Percentiles rank a stretch among this genome's conserved stretches.
phyloP scores from a whole-genome alignment of 1,140 invertebrate species.

The Drosophila bifasciata region DNA sequence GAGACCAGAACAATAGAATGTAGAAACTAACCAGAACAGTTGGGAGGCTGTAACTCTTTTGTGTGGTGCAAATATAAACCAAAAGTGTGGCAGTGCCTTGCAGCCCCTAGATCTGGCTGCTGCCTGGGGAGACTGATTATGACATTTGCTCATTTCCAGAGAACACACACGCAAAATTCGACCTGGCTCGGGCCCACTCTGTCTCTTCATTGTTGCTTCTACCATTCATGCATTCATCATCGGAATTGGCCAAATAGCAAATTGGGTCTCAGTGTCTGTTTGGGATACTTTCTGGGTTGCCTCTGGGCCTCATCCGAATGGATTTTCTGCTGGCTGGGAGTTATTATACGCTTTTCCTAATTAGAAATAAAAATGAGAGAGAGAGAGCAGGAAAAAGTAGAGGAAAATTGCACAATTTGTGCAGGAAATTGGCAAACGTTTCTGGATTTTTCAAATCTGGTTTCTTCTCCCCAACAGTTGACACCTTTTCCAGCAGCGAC shows the following conservation, averaged over 20 bases:
- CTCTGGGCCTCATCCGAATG: conserved; percentile 22
- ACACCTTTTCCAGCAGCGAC: conserved; percentile 47
- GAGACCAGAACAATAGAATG: too few species aligned
- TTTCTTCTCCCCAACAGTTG: conserved; percentile 44
- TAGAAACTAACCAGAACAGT: too few species aligned
- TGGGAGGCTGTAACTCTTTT: too few species aligned
- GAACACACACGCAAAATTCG: conserved; percentile 18
- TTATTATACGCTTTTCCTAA: conserved; percentile 75
- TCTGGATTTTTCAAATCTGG: conserved; percentile 24
- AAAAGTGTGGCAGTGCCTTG: conserved; percentile 1
- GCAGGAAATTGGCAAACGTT: conserved; percentile 66
- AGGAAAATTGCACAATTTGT: conserved; percentile 47
- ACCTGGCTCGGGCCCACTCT: not conserved
- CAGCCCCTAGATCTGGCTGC: not conserved
- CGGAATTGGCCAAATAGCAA: conserved; percentile 49
- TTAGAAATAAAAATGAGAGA: conserved; percentile 52
- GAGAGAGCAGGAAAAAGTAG: conserved; percentile 4
- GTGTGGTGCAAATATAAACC: not conserved
- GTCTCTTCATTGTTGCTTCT: not conserved
- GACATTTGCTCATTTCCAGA: conserved; percentile 43
- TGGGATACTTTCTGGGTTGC: conserved; percentile 6
- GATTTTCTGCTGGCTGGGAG: conserved; percentile 38
- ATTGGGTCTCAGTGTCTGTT: conserved; percentile 36
- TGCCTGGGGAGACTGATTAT: conserved; percentile 34
- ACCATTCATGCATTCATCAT: conserved; percentile 49